Evolutionary conservation across 2,888 invertebrate species (phyloP).

Genomic region (Temnothorax unifasciatus): DNA sequence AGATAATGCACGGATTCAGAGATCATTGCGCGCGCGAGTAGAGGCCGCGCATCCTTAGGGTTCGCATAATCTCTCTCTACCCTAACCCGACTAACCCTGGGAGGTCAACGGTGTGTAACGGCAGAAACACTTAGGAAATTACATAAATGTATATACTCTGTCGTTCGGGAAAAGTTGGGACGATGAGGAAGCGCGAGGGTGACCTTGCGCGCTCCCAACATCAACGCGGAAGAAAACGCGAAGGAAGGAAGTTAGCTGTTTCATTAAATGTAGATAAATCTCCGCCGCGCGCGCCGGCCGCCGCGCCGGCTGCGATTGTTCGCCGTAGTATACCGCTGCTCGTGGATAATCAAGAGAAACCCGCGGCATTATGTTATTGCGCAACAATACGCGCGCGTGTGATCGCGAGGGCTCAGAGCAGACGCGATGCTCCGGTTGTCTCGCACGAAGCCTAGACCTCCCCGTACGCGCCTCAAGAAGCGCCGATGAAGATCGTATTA

Average conservation of each 20-base stretch:
- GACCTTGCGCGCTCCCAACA: constrained; percentile 34
- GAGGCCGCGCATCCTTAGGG: constrained; percentile 32
- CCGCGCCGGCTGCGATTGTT: constrained; percentile 33
- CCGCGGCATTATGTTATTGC: constrained; percentile 73
- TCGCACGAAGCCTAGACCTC: constrained; percentile 34
- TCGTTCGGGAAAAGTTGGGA: constrained; percentile 34
- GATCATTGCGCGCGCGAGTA: constrained; percentile 39
- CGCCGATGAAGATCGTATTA: constrained; percentile 81
- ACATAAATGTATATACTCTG: constrained; percentile 32
- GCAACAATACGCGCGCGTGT: constrained; percentile 81
- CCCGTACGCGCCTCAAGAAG: constrained; percentile 58
- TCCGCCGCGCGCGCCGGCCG: not conserved
- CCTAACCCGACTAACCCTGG: constrained; percentile 43
- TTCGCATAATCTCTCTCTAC: constrained; percentile 34
- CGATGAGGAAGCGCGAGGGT: not conserved
- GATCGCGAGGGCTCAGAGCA: constrained; percentile 61
- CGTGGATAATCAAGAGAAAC: constrained; percentile 65
- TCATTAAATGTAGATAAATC: constrained; percentile 62
- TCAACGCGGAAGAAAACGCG: constrained; percentile 67
- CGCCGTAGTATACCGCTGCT: constrained; percentile 23
- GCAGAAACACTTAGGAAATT: constrained; percentile 50
- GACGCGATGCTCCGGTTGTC: constrained; percentile 56
- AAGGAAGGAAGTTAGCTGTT: constrained; percentile 59
- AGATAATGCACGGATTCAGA: constrained; percentile 56
- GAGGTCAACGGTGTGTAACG: constrained; percentile 37